Evolutionary conservation across 2,888 invertebrate genomes (phyloP).

Genomic region (Leucania comma): DNA sequence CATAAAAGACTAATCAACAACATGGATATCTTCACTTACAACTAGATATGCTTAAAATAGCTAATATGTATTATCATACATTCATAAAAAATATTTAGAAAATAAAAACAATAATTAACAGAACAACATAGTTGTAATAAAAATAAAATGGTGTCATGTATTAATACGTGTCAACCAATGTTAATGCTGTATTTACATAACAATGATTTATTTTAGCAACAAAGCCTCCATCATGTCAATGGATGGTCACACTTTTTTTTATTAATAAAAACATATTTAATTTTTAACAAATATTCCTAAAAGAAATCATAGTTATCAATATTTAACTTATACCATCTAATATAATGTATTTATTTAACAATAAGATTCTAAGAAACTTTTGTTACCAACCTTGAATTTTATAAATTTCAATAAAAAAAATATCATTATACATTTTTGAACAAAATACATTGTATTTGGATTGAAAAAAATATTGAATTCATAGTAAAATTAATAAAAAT

Average conservation of each 20-base stretch:
- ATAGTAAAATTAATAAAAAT: slow-evolving; percentile 31
- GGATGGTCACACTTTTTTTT: slow-evolving; percentile 18
- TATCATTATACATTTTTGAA: slow-evolving; percentile 26
- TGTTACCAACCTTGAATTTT: slow-evolving; percentile 34
- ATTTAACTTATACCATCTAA: slow-evolving; percentile 43
- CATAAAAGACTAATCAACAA: slow-evolving; percentile 90
- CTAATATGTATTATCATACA: slow-evolving; percentile 79
- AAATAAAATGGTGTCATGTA: slow-evolving; percentile 86
- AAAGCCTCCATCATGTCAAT: slow-evolving; percentile 70
- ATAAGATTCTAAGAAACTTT: slow-evolving; percentile 15
- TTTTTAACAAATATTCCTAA: slow-evolving; percentile 44
- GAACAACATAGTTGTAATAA: slow-evolving; percentile 80
- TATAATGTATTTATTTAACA: slow-evolving; percentile 36
- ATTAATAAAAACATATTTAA: slow-evolving; percentile 32
- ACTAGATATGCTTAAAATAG: slow-evolving; percentile 80
- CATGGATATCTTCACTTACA: slow-evolving; percentile 88
- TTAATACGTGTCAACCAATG: slow-evolving; percentile 75
- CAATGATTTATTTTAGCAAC: slow-evolving; percentile 75
- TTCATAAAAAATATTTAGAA: slow-evolving; percentile 79
- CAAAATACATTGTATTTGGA: slow-evolving; percentile 30
- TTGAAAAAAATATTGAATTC: slow-evolving; percentile 31
- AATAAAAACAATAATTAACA: slow-evolving; percentile 81
- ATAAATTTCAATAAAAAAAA: slow-evolving; percentile 8
- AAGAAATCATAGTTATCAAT: slow-evolving; percentile 52
- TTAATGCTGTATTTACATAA: slow-evolving; percentile 80